phyloP scores from a whole-genome alignment of 2,888 invertebrate genomes.

The Sinhomidia bicolor region DNA sequence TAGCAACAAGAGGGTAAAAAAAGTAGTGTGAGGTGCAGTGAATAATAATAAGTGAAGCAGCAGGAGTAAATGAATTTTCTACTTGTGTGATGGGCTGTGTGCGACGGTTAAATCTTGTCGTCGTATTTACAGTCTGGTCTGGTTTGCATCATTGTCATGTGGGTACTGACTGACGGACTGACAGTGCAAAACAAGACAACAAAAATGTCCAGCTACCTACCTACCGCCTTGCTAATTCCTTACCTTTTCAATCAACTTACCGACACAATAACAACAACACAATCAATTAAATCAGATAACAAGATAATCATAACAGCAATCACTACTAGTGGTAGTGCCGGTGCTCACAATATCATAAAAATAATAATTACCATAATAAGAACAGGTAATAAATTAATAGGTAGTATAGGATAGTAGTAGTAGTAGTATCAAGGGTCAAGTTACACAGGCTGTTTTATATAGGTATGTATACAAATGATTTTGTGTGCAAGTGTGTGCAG shows the following conservation, averaged over 20 bases:
- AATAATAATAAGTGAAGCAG: conserved; percentile 29
- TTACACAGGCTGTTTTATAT: no score
- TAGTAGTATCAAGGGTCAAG: no score
- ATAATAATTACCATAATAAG: not conserved
- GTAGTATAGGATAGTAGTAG: no score
- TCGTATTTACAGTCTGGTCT: not conserved
- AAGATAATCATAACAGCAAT: conserved; percentile 15
- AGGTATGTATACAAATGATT: no score
- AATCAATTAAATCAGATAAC: not conserved
- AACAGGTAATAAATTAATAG: not conserved
- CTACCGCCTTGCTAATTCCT: not conserved
- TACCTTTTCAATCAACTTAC: not conserved
- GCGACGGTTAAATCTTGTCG: not conserved
- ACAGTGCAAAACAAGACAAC: no score
- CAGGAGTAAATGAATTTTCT: not conserved
- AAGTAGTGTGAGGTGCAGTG: conserved; percentile 1
- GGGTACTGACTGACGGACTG: no score
- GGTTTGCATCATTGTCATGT: conserved; percentile 7
- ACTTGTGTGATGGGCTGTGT: not conserved
- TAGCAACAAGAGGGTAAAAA: no score
- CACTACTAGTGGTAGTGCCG: not conserved
- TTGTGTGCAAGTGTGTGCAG: no score
- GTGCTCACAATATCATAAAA: not conserved
- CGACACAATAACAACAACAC: not conserved
- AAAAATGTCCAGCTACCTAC: not conserved